Base-by-base conservation (phyloP, 2,113 vertebrate genomes). In the Arothron firmamentum region DNA sequence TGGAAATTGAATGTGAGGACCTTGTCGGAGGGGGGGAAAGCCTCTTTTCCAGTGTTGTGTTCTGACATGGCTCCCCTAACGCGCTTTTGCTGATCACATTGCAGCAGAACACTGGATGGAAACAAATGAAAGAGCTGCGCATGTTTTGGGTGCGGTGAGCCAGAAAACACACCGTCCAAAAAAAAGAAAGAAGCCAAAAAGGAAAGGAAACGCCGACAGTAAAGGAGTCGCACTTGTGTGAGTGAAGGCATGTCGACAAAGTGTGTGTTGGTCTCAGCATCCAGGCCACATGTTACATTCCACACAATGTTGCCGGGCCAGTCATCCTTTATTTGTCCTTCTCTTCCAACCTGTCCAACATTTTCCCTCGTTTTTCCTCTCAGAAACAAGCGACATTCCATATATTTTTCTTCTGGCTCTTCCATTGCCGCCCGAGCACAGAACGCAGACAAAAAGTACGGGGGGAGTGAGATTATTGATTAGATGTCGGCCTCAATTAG, bases 381-480 rank as follows among this genome's bases (percentile, higher is more conserved):
- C 63, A 38, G 41, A 57, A 59, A 77, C 38, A 56, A 56, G 62
- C 49, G 46, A 67, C 69, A 65, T 45, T 65, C 67, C 69, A 67
- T 84, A 78, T 55, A 34, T 74, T 75, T 79, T 59, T 67, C 80
- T 58, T 67, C 80, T 74, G 49, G 43, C 52, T 71, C 68, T 65
- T 53, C 48, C 77, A 70, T 80, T 79, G 69, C 54, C 52, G 64
- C 50, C 45, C 6, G 58, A 82, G 71, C 73, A 50, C 67, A 77
- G 54, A 76, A 79, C 67, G 72, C 63, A 52, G 53, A 80, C 74
- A 78, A 86, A 80, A 75, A 75, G 75, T 72, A 68, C 56, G 31
- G n/a, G n/a, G n/a, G n/a, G n/a, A n/a, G n/a, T n/a, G n/a, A 83
- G 88, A 75, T 56, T 75, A 89, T 88, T 81, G 86, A 90, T 89